phyloP scores from a whole-genome alignment of 2,888 invertebrate species.

The Vandiemenella viatica region DNA sequence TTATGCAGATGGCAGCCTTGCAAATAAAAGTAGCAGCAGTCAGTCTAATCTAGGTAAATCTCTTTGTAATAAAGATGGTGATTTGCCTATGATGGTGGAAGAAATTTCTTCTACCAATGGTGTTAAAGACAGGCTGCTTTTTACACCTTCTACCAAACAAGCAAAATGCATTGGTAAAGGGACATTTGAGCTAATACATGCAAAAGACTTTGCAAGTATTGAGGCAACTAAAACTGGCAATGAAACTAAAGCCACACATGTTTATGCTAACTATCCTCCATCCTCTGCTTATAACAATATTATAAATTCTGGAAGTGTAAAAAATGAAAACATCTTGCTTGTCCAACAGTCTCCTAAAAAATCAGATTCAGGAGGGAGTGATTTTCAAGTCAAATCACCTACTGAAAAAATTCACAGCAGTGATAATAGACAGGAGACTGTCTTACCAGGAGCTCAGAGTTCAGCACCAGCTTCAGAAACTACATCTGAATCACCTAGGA shows the following conservation, averaged over 20 bases:
- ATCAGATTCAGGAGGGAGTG: neutral
- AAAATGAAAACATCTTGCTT: neutral
- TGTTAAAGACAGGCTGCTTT: conserved; percentile 21
- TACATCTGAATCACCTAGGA: neutral
- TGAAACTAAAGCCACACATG: conserved; percentile 14
- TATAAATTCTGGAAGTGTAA: neutral
- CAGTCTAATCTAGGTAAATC: too few species aligned
- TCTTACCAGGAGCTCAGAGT: neutral
- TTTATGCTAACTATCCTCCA: conserved; percentile 21
- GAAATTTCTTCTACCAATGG: conserved; percentile 14
- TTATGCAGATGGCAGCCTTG: conserved; percentile 4
- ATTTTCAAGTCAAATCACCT: neutral
- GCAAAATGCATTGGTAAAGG: conserved; percentile 22
- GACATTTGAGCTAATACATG: conserved; percentile 36
- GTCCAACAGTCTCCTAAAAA: neutral
- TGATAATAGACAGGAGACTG: neutral
- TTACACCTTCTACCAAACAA: conserved; percentile 19
- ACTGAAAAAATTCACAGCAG: neutral
- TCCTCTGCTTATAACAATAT: neutral
- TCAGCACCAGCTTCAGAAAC: neutral
- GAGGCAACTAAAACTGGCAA: conserved; percentile 22
- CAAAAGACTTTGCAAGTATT: conserved; percentile 39
- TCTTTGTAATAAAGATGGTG: too few species aligned
- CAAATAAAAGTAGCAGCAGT: too few species aligned
- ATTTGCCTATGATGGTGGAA: conserved; percentile 22